Evolutionary conservation across 2,888 invertebrate genomes (phyloP).

Genomic region (Acanthococcus lagerstroemiae): DNA sequence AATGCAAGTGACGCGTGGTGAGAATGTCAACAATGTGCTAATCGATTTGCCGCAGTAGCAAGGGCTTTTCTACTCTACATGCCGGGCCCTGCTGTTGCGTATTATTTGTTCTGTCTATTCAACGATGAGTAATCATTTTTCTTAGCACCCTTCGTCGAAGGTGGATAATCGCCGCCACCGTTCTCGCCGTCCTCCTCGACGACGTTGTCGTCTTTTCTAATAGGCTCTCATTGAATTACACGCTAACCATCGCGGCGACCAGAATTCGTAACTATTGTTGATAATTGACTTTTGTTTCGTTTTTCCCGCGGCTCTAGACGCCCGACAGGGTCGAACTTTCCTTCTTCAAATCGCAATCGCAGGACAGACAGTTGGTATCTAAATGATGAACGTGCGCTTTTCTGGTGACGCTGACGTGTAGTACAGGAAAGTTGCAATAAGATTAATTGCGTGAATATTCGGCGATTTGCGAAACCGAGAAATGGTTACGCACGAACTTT

Average conservation of each 20-base stretch:
- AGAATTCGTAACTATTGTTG: constrained; percentile 7
- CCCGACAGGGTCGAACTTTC: no score
- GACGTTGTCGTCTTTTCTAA: neutral
- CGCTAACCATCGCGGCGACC: no score
- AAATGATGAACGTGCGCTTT: no score
- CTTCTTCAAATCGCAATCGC: no score
- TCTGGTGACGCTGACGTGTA: no score
- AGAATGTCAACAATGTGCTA: constrained; percentile 30
- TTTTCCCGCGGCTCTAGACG: no score
- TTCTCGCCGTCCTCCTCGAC: neutral
- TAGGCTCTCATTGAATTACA: constrained; percentile 7
- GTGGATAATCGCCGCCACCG: neutral
- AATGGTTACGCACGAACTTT: no score
- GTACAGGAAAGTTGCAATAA: no score
- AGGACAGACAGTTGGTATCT: no score
- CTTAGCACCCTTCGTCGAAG: constrained; percentile 14
- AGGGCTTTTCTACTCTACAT: neutral
- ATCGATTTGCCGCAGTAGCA: constrained; percentile 19
- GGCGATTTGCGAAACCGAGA: no score
- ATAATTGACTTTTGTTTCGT: constrained; percentile 8
- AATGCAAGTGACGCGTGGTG: constrained; percentile 27
- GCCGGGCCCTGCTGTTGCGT: neutral
- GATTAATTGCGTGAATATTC: no score
- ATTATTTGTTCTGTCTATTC: constrained; percentile 20
- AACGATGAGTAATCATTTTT: constrained; percentile 29